Evolutionary conservation across 2,797 vertebrate species (phyloP), one percentile per base, ranked within the genome.

Genomic region (Garrulus glandarius): DNA sequence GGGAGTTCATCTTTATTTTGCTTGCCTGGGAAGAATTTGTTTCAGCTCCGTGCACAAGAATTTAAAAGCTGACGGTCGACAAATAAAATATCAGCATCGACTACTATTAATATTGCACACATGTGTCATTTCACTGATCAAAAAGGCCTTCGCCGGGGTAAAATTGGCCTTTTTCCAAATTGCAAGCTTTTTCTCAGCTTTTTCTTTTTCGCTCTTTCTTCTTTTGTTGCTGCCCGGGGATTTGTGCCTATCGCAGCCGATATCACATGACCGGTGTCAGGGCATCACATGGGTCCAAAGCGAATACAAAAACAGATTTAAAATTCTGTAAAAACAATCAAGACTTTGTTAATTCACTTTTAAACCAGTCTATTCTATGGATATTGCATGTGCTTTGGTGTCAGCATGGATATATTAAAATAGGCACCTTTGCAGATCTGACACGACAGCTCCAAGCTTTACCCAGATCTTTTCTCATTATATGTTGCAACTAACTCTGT

Each of bases 51-150:
- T 95, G 96, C 71, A 15, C 82, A 97, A 97, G 94, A 97, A 97
- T 97, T 96, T 97, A 67, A 93, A 97, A 97, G 89, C 96, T 94
- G 93, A 88, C 61, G 61, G 92, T 96, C 89, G 68, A 87, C 95
- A 98, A 98, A 96, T 97, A 98, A 98, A 98, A 98, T 98, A 98
- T 98, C 98, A 95, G 98, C 98, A 98, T 98, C 93, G 52, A 94
- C 95, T 95, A 97, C 98, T 98, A 97, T 98, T 98, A 99, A 99
- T 99, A 98, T 98, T 98, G 98, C 98, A 98, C 98, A 98, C 98
- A 98, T 98, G 98, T 98, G 98, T 97, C 98, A 98, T 98, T 98
- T 97, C 97, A 96, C 96, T 98, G 98, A 98, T 98, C 98, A 98
- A 98, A 98, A 97, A 98, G 96, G 96, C 97, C 96, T 98, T 98